Evolutionary conservation across 2,113 vertebrate species (phyloP).

Genomic region (Sylvia atricapilla): DNA sequence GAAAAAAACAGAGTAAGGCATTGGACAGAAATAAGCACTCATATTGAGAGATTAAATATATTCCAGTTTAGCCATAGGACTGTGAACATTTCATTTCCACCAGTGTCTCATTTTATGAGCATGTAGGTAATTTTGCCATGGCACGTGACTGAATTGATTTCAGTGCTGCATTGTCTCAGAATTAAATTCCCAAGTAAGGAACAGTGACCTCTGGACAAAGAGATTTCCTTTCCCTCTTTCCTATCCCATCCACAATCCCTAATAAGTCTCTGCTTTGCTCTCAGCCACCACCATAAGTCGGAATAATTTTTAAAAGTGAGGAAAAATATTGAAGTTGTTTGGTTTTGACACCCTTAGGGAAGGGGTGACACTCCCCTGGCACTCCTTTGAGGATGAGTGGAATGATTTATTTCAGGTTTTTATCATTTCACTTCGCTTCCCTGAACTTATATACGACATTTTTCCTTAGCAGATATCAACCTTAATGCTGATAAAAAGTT

Average conservation of each 20-base stretch:
- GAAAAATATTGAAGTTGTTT: not conserved
- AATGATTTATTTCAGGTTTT: not conserved
- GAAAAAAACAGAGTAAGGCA: not conserved
- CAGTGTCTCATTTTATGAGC: not conserved
- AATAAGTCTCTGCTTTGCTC: not conserved
- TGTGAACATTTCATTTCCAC: not conserved
- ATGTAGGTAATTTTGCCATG: not conserved
- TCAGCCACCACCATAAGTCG: not conserved
- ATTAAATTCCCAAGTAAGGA: not conserved
- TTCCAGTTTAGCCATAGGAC: not conserved
- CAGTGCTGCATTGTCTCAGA: not conserved
- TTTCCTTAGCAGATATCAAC: not conserved
- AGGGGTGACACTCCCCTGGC: not conserved
- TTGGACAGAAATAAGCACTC: not conserved
- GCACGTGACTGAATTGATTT: not conserved
- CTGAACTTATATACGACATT: not conserved
- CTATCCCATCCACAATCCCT: not conserved
- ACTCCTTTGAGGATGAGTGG: not conserved
- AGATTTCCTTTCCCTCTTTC: not conserved
- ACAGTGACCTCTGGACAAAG: accelerated
- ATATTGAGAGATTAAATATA: not conserved
- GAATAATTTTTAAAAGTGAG: not conserved
- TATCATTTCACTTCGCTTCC: not conserved
- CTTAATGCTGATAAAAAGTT: not conserved
- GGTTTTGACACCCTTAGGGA: not conserved